Base-by-base conservation (phyloP, 2,113 vertebrate genomes). In the Phycodurus eques region DNA sequence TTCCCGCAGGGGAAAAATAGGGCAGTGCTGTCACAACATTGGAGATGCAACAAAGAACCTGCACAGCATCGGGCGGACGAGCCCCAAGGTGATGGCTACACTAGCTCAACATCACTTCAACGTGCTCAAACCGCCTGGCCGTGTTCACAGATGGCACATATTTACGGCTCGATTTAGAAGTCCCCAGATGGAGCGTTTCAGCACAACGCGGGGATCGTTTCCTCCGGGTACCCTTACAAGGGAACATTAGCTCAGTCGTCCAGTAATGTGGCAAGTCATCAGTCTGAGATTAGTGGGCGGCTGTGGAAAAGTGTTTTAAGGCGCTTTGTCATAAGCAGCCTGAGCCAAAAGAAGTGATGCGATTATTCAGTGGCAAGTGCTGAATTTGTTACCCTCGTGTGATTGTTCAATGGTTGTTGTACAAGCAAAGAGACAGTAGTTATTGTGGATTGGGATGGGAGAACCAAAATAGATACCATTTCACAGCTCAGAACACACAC, bases 1-100 rank as follows among this genome's bases (percentile, higher is more conserved):
- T 73, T 80, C 72, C 80, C 79, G 65, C 66, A 19, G 70, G 81
- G 77, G 62, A 70, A 82, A 80, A 86, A 68, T 42, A 76, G 71
- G 78, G 47, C 78, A 77, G 61, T 3, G 35, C 74, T 80, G 74
- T 77, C 71, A 66, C 74, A 65, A 72, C 73, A 44, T n/a, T 63
- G 63, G 68, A 68, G 68, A 63, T 54, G 4, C 68, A 67, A 62
- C 71, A 56, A 71, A 72, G 74, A 70, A 33, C 15, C 73, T 47
- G 17, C 5, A 8, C n/a, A 53, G 73, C 59, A 83, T 8, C 33
- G 4, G 56, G 62, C 61, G 61, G 74, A 13, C 1, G 11, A 43
- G 65, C 51, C 75, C 60, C 67, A 33, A 74, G 61, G 62, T 44
- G 56, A 72, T 46, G 12, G 39, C 69, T 77, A 69, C 73, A 79